Conservation (phyloP, 2,888 invertebrate genomes). For the Acanthacorydalis orientalis region DNA sequence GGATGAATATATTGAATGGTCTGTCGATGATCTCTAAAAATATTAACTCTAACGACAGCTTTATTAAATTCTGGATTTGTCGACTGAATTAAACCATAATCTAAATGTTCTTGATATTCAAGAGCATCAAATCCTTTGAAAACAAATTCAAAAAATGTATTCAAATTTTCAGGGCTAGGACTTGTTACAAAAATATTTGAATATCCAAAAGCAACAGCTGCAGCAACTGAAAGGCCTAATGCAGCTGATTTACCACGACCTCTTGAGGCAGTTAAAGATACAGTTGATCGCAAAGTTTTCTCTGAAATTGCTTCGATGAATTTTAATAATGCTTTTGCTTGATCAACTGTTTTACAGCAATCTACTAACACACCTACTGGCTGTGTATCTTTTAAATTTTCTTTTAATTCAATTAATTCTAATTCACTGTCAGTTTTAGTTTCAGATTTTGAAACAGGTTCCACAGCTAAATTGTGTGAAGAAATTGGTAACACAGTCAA, state of each 20-base stretch:
- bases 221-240: slow-evolving; percentile 80
- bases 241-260: slow-evolving; percentile 98
- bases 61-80: slow-evolving; percentile 94
- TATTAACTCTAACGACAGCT: slow-evolving; percentile 83
- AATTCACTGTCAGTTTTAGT: slow-evolving; percentile 31
- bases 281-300: slow-evolving; percentile 73
- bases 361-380: slow-evolving; percentile 80
- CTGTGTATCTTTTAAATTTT: slow-evolving; percentile 74
- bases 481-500: slow-evolving; percentile 84
- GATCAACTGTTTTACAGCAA: slow-evolving; percentile 83
- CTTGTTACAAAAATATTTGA: slow-evolving; percentile 95
- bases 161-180: slow-evolving; percentile 95
- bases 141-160: slow-evolving; percentile 92
- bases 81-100: slow-evolving; percentile 87
- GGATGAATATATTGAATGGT: slow-evolving; percentile 97
- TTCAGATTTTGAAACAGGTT: slow-evolving; percentile 42
- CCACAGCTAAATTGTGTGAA: slow-evolving; percentile 68
- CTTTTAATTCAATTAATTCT: slow-evolving; percentile 59
- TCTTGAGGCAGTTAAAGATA: slow-evolving; percentile 88
- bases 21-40: slow-evolving; percentile 80
- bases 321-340: slow-evolving; percentile 80
- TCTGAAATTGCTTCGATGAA: slow-evolving; percentile 93
- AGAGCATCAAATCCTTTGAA: slow-evolving; percentile 89
- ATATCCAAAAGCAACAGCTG: slow-evolving; percentile 61
- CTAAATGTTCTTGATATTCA: slow-evolving; percentile 88